Percentiles rank a stretch among this genome's conserved stretches.
Evolutionary conservation across 2,888 invertebrate species (phyloP).

Genomic region (Eumacrocentrus americanus): DNA sequence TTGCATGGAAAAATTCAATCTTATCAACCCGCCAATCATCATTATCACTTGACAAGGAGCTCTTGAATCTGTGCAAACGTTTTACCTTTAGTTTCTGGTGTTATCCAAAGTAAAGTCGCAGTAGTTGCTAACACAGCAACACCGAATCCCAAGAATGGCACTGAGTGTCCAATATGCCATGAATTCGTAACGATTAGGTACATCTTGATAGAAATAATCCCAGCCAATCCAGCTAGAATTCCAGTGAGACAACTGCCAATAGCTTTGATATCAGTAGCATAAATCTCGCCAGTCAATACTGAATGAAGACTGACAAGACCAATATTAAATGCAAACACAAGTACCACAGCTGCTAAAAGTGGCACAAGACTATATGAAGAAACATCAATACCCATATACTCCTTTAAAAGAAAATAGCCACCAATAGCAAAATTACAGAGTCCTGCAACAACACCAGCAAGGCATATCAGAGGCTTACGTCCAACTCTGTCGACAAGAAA

Average conservation of each 20-base stretch:
- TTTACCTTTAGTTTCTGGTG: conserved; percentile 50
- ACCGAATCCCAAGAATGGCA: conserved; percentile 41
- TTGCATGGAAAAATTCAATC: too few relatives aligned
- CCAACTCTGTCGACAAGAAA: conserved; percentile 61
- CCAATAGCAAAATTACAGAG: conserved; percentile 42
- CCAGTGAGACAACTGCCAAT: conserved; percentile 37
- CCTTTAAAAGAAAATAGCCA: conserved; percentile 40
- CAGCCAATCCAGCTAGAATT: conserved; percentile 34
- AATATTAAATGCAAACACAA: conserved; percentile 43
- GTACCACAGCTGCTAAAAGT: conserved; percentile 38
- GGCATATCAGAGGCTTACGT: conserved; percentile 59
- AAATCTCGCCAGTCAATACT: conserved; percentile 45
- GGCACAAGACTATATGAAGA: conserved; percentile 34
- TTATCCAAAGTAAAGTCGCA: conserved; percentile 30
- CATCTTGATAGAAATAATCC: conserved; percentile 35
- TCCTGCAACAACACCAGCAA: conserved; percentile 47
- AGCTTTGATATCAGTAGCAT: conserved; percentile 45
- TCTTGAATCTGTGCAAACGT: conserved; percentile 46
- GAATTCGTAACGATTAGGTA: conserved; percentile 42
- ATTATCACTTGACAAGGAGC: conserved; percentile 36
- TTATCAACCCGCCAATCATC: background rate
- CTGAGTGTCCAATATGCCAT: conserved; percentile 42
- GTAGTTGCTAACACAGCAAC: conserved; percentile 34
- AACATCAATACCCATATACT: conserved; percentile 38
- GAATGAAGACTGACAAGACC: conserved; percentile 41